Evolutionary conservation across 2,797 vertebrate genomes (phyloP).

Genomic region (Sciurus carolinensis): DNA sequence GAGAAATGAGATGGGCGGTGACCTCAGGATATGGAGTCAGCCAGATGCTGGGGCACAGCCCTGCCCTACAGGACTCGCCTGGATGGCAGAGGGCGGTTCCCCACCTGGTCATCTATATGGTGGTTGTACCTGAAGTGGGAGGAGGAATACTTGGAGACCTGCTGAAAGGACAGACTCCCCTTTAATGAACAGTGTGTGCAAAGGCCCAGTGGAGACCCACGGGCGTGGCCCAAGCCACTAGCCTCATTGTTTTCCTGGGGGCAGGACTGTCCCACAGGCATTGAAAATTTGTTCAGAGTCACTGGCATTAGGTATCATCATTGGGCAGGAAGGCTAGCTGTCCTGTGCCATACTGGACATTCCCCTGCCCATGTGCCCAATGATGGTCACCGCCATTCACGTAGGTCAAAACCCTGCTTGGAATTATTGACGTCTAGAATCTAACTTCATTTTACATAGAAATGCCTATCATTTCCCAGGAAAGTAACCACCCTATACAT

Average conservation of each 20-base stretch:
- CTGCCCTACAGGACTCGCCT: not conserved
- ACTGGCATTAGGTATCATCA: not conserved
- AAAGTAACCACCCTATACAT: not conserved
- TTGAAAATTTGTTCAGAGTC: not conserved
- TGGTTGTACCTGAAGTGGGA: fast-evolving
- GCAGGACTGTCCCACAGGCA: not conserved
- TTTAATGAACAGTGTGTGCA: not conserved
- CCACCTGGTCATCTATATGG: not conserved
- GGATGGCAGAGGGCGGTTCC: not conserved
- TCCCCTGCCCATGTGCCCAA: not conserved
- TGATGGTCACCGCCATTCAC: fast-evolving
- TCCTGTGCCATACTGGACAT: not conserved
- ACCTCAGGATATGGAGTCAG: not conserved
- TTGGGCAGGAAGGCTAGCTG: not conserved
- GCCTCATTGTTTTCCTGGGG: not conserved
- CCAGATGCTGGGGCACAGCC: too few relatives aligned
- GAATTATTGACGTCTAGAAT: not conserved
- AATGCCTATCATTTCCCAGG: not conserved
- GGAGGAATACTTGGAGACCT: fast-evolving
- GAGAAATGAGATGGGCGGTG: too few relatives aligned
- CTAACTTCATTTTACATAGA: not conserved
- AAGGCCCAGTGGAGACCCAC: not conserved
- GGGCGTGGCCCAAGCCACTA: not conserved
- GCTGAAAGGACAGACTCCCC: not conserved
- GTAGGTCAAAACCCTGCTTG: not conserved